Evolutionary conservation across 2,797 vertebrate species (phyloP).

Genomic region (Sebastiscus tertius): DNA sequence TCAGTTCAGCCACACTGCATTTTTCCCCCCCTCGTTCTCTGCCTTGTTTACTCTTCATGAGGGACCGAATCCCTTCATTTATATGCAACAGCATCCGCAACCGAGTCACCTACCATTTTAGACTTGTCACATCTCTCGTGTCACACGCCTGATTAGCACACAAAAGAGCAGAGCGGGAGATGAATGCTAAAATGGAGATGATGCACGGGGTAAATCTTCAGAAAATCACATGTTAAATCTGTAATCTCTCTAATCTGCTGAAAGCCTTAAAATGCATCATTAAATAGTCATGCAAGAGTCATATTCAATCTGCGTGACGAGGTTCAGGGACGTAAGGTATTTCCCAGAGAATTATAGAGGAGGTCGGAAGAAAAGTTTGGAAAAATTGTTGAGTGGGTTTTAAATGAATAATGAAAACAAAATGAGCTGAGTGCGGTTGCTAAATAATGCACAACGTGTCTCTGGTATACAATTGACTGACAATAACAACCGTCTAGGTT

Average conservation of each 20-base stretch:
- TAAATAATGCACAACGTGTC: constrained; percentile 24
- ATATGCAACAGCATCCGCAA: constrained; percentile 54
- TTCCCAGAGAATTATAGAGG: neutral
- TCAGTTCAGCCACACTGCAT: neutral
- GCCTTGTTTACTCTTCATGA: constrained; percentile 8
- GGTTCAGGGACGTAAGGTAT: neutral
- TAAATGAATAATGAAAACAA: constrained; percentile 14
- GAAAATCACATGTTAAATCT: neutral
- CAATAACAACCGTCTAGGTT: neutral
- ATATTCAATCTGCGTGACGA: neutral
- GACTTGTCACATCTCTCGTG: constrained; percentile 49
- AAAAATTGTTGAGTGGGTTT: neutral
- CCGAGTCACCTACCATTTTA: constrained; percentile 52
- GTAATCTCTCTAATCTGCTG: constrained; percentile 31
- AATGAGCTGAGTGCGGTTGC: neutral
- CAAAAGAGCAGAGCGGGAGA: constrained; percentile 28
- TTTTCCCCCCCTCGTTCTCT: neutral
- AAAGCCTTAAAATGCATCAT: neutral
- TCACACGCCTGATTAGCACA: constrained; percentile 58
- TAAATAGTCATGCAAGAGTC: neutral
- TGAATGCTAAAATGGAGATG: constrained; percentile 44
- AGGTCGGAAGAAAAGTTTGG: neutral
- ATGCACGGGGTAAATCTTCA: constrained; percentile 7
- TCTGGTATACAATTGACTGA: neutral
- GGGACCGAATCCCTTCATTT: constrained; percentile 51